A percentile compares a stretch with the other conserved stretches of the same genome.
Conservation (phyloP, 30 jellyfish, hydroid and myxozoan species). For the Haliclystus octoradiatus region DNA sequence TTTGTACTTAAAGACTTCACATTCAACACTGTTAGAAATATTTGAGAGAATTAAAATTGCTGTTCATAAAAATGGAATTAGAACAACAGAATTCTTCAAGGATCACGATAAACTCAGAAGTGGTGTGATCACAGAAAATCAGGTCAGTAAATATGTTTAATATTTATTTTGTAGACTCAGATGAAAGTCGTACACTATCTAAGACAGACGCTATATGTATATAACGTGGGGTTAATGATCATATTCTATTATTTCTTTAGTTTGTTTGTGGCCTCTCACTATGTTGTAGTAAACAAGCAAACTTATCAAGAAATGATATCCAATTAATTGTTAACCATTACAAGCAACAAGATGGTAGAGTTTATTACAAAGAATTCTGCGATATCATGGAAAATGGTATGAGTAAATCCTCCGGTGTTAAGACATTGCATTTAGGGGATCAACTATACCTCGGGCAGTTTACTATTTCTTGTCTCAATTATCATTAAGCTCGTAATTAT, state of each 20-base stretch:
- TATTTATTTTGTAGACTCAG: background rate
- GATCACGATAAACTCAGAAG: conserved; percentile 93
- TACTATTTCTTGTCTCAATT: too few relatives aligned
- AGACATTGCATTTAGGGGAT: too few relatives aligned
- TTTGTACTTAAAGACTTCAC: too few relatives aligned
- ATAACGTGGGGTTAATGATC: too few relatives aligned
- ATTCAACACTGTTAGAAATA: conserved; percentile 32
- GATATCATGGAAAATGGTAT: conserved; percentile 87
- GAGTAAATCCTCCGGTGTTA: too few relatives aligned
- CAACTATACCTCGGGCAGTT: too few relatives aligned
- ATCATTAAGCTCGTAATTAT: too few relatives aligned
- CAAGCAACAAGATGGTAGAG: conserved; percentile 78
- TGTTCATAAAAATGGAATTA: conserved; percentile 83
- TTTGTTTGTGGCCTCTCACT: conserved; percentile 85
- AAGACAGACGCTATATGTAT: too few relatives aligned
- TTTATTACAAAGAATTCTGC: conserved; percentile 79
- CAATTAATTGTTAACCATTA: conserved; percentile 46
- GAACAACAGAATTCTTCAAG: conserved; percentile 89
- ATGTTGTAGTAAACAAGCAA: conserved; percentile 90
- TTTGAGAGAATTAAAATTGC: conserved; percentile 64
- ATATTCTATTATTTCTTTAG: conserved; percentile 15
- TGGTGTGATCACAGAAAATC: conserved; percentile 85
- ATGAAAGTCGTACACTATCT: too few relatives aligned
- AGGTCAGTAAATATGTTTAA: conserved; percentile 24
- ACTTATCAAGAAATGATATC: conserved; percentile 65